Evolutionary conservation across 35 echinoderm and acorn worm species (phyloP).

Genomic region (Hemicentrotus pulcherrimus): DNA sequence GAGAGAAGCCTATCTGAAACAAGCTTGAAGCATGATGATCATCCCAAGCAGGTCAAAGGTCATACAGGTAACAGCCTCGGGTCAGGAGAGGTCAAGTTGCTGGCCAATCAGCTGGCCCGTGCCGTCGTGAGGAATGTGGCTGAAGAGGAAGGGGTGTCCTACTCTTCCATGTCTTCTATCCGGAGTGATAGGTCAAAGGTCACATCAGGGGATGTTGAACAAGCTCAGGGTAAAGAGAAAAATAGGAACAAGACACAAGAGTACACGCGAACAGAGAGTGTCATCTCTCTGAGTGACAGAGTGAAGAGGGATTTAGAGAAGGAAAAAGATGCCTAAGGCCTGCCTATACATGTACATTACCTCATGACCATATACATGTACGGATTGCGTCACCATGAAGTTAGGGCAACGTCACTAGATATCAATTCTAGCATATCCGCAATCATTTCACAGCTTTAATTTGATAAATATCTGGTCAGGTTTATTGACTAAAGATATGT

Average conservation of each 20-base stretch:
- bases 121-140: not conserved
- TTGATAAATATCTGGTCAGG: no score
- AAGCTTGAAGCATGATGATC: not conserved
- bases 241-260: constrained; percentile 5
- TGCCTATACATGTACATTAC: no score
- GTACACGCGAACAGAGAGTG: constrained; percentile 31
- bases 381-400: no score
- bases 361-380: no score
- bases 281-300: constrained; percentile 32
- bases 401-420: no score
- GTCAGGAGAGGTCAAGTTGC: not conserved
- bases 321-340: not conserved
- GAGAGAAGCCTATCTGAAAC: not conserved
- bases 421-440: no score
- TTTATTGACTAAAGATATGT: no score
- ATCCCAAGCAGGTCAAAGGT: not conserved
- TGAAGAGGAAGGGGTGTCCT: constrained; percentile 8
- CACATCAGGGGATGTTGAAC: not conserved
- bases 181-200: not conserved
- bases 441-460: no score
- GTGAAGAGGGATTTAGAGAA: not conserved
- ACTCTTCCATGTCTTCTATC: not conserved
- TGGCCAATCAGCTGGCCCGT: constrained; percentile 1
- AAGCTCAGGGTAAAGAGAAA: not conserved
- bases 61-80: not conserved